Evolutionary conservation across 1,140 invertebrate species (phyloP).

Genomic region (Eriocheir sinensis): DNA sequence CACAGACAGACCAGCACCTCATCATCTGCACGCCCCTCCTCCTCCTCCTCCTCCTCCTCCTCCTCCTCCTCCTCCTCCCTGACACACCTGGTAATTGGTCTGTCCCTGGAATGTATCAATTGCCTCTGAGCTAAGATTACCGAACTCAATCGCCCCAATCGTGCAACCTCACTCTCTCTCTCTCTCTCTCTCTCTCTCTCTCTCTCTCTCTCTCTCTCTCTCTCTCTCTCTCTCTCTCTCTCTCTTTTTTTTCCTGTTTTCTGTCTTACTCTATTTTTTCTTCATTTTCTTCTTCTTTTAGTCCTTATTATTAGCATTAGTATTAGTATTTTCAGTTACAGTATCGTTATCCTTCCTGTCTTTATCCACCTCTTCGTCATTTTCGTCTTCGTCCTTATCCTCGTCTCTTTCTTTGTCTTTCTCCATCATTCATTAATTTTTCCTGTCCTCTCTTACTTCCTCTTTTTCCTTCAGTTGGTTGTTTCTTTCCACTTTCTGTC

Average conservation of each 20-base stretch:
- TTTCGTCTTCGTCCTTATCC: not conserved
- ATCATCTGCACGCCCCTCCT: not conserved
- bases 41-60: slow-evolving; percentile 8
- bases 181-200: not conserved
- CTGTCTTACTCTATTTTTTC: not conserved
- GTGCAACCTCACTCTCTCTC: not conserved
- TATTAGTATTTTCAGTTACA: no score
- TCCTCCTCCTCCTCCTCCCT: slow-evolving; percentile 15
- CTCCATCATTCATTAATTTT: not conserved
- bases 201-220: slow-evolving; percentile 2
- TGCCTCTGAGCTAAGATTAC: slow-evolving; percentile 38
- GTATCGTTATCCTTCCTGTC: no score
- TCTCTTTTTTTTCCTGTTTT: not conserved
- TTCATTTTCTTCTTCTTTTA: not conserved
- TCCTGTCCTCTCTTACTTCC: not conserved
- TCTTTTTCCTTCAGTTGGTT: not conserved
- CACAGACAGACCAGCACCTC: not conserved
- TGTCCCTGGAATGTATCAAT: slow-evolving; percentile 42
- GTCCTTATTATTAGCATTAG: not conserved
- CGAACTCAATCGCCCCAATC: not conserved
- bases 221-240: slow-evolving; percentile 17
- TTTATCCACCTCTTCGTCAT: not conserved
- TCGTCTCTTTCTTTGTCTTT: not conserved
- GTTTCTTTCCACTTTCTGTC: not conserved
- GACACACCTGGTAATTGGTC: not conserved